Conservation (phyloP, 2,797 vertebrate species). For the Chelidonichthys spinosus region DNA sequence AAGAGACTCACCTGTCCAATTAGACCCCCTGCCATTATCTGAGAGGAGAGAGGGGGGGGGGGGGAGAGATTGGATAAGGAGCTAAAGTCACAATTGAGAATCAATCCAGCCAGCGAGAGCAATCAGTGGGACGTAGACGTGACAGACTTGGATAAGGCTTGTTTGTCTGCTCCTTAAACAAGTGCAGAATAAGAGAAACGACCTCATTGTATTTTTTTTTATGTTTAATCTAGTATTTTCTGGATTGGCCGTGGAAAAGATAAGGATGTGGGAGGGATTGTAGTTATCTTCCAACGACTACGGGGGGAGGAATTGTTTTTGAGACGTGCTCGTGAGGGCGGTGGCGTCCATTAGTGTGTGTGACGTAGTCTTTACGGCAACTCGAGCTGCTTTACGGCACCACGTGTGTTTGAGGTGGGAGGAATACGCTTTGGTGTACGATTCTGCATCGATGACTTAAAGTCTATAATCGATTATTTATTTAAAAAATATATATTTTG, state of each 20-base stretch:
- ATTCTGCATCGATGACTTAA: too few species aligned
- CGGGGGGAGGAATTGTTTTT: conserved; percentile 42
- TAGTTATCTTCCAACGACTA: conserved; percentile 13
- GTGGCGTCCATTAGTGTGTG: conserved; percentile 15
- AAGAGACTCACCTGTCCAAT: conserved; percentile 70
- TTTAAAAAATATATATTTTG: too few species aligned
- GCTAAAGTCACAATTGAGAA: conserved; percentile 54
- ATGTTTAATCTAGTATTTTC: conserved; percentile 22
- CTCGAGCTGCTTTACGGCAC: too few species aligned
- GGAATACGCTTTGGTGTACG: too few species aligned
- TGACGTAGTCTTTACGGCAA: conserved; percentile 4
- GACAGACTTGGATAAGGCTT: conserved; percentile 55
- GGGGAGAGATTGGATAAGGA: conserved; percentile 50
- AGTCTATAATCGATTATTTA: too few species aligned
- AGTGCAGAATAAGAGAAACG: conserved; percentile 32
- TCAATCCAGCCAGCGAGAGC: conserved; percentile 49
- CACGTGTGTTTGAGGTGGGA: too few species aligned
- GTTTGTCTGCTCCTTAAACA: conserved; percentile 58
- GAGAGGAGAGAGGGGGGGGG: conserved; percentile 34
- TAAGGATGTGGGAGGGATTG: conserved; percentile 45
- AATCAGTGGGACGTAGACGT: conserved; percentile 52
- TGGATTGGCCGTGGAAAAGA: conserved; percentile 39
- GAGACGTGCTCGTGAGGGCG: conserved; percentile 22
- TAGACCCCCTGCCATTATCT: conserved; percentile 65
- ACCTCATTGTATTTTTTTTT: conserved; percentile 19